Evolutionary conservation across 2,797 vertebrate species (phyloP), one percentile per base, ranked within the genome.

Genomic region (Neoniphon sammara): DNA sequence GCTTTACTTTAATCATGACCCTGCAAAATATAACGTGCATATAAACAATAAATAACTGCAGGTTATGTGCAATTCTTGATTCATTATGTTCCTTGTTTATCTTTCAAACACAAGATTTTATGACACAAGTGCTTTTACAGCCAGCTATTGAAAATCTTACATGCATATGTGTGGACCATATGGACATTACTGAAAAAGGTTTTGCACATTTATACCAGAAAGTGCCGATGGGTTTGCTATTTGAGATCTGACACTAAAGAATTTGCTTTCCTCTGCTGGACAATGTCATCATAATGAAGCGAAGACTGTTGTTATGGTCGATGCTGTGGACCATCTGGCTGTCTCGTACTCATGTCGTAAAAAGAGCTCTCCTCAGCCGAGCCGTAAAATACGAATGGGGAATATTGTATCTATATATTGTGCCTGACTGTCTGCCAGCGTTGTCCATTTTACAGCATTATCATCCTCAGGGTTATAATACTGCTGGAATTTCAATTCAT

Each of bases 241-340:
- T 81, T 77, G 68, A 78, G 65, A 83, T 72, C 69, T 54, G 57
- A 65, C 83, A 65, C 61, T 52, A 59, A 80, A 70, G 53, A 86
- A 75, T 83, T 79, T 73, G 77, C 77, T 85, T 86, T 88, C 64
- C 80, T 80, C 74, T 84, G 55, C 82, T 90, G 91, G 77, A 78
- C 87, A 88, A 84, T 85, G 85, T 89, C 80, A 75, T 73, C 79
- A 70, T 91, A 90, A 91, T 85, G 84, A 91, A 80, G 76, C 83
- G 83, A 88, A 85, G 80, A 78, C 67, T 68, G 79, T 75, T 75
- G 71, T 86, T 87, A 76, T 72, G 80, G 70, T 85, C 10, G 31
- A 85, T 73, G 84, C 78, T 44, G 39, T 85, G 72, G 79, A 82
- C 90, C 87, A 92, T 91, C 91, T 94, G 91, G 88, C 71, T 66